Evolutionary conservation across 2,888 invertebrate genomes (phyloP), one percentile per base, ranked within the genome.

Genomic region (Hipparchia semele): DNA sequence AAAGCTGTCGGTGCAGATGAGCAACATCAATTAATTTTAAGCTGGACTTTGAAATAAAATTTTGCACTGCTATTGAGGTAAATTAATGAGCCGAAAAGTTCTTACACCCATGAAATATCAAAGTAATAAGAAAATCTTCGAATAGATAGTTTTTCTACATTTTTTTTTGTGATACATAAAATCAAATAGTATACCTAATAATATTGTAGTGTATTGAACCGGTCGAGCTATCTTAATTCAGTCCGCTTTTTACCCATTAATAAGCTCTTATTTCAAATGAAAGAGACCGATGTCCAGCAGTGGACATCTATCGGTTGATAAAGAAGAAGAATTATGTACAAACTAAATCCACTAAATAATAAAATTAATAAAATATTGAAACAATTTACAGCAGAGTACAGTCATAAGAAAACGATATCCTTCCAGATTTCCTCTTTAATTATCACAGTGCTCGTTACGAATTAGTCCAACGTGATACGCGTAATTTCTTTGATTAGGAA

Each of bases 401-500:
- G 61, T 51, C 54, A 51, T 69, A 71, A 67, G 58, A 65, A 72
- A 69, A 6, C 12, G 45, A 71, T 67, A 69, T 56, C 67, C 49
- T 62, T 56, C 13, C 2, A 58, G 58, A 13, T 7, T 58, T 58
- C 33, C 49, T 12, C 13, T 71, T 58, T 56, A 49, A 67, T 60
- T 66, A 67, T 58, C 60, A 49, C 65, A 46, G 53, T 53, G 64
- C 68, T 54, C 66, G 75, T 75, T 77, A 72, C 3, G 69, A 76
- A 78, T 78, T 72, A 76, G 66, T 67, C 60, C 74, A 70, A 66
- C 54, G 68, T 64, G 49, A 67, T 65, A 70, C 68, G 61, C 75
- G 81, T 82, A 82, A 83, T 80, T 80, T 78, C 78, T 81, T 83
- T 87, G 86, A 89, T 87, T 86, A 84, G 83, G 79, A 77, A 82